Evolutionary conservation across 2,113 vertebrate species (phyloP), one percentile per base, ranked within the genome.

Genomic region (Hemibates koningsi): DNA sequence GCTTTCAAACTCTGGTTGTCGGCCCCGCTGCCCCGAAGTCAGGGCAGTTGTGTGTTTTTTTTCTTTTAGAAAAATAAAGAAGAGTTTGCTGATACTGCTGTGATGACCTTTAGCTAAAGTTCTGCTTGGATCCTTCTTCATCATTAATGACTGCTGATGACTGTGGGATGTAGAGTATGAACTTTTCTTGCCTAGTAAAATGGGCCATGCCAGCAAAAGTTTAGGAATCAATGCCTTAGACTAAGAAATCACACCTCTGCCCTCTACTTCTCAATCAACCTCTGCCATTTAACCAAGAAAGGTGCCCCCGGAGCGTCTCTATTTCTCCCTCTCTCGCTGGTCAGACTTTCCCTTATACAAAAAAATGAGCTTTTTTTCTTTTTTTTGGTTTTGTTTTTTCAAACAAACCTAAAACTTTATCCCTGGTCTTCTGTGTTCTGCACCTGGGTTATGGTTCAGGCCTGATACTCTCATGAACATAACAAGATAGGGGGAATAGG

Each of bases 21-120:
- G 11, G n/a, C n/a, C 36, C 11, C 1, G 3, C n/a, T 43, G 66
- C n/a, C 36, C 36, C 7, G 0, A 43, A 24, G 66, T 41, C 34
- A 38, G 34, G 61, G 3, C 61, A 5, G 61, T 21, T 66, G 32
- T 1, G 6, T 38, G 10, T 7, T 13, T 7, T 12, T 3, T 8
- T 38, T 38, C 4, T 59, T 68, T 41, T 68, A 5, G 63, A 41
- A 68, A 68, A 68, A 68, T 68, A 68, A 41, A 68, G 19, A 68
- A 21, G 34, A 68, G 6, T 68, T 41, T 68, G 34, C 6, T 21
- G 3, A 41, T 68, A 68, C 19, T 41, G 34, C 34, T 68, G 34
- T 21, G 34, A 21, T 41, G 63, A 41, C 63, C 63, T 68, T 41
- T 68, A 68, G 34, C 2, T 41, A 68, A 68, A 68, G 11, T 68